Evolutionary conservation across 2,888 invertebrate species (phyloP).

Genomic region (Cylloceria caligata): DNA sequence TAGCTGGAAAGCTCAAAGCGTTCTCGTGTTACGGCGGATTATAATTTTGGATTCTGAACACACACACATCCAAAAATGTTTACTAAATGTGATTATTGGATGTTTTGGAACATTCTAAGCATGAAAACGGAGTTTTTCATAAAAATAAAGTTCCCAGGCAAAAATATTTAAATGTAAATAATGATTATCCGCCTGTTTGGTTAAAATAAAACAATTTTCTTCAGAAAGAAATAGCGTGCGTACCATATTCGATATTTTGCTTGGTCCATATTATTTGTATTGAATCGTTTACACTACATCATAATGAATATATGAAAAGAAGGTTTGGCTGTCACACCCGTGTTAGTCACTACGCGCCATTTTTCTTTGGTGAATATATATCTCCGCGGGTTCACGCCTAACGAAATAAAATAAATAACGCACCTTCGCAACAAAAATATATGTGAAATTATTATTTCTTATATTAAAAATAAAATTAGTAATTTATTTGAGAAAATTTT

Average conservation of each 20-base stretch:
- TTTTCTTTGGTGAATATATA: slow-evolving; percentile 43
- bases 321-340: slow-evolving; percentile 26
- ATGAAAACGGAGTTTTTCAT: no score
- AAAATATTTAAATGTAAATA: not conserved
- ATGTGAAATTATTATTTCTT: no score
- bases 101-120: no score
- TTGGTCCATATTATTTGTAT: slow-evolving; percentile 65
- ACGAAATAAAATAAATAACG: not conserved
- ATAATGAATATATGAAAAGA: slow-evolving; percentile 43
- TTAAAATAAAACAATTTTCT: not conserved
- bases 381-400: not conserved
- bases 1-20: no score
- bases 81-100: no score
- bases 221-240: slow-evolving; percentile 12
- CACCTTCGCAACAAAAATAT: not conserved
- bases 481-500: not conserved
- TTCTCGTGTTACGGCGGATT: no score
- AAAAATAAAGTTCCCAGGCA: no score
- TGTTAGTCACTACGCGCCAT: slow-evolving; percentile 66
- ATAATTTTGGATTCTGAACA: no score
- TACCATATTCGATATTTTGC: slow-evolving; percentile 72
- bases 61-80: no score
- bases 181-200: not conserved
- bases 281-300: slow-evolving; percentile 41
- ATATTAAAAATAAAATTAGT: no score